Base-by-base conservation (phyloP, 2,113 vertebrate genomes). In the Numida meleagris region DNA sequence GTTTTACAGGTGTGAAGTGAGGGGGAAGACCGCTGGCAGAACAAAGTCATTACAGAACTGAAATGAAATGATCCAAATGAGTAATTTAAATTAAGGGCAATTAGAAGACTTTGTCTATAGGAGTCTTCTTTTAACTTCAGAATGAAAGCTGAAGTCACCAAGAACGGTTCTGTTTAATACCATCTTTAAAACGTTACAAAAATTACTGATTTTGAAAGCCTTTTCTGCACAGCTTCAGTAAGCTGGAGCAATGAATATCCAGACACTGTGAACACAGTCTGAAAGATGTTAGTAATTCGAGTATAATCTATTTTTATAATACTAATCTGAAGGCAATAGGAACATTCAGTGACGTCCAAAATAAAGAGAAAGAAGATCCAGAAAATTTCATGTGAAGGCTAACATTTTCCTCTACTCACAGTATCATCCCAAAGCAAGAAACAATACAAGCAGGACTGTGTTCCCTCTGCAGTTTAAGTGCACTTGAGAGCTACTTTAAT, bases 301-400 rank as follows among this genome's bases (percentile, higher is more conserved):
- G 79, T 62, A 91, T 82, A 84, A 95, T 85, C 91, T 96, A 89
- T 94, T 93, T 95, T 91, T 95, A 53, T 83, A 91, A 77, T 61
- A 73, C 42, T 86, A 77, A 80, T 90, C 65, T 81, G 85, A 93
- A 94, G 42, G 89, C 85, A 20, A 61, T 21, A 79, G 80, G 85
- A 96, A 95, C 85, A 93, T 72, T 72, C 51, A 90, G 53, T 57
- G 57, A 62, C 1, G 4, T 93, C 95, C 94, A 95, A 95, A 96
- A 90, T 45, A 96, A 94, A 96, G 91, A 96, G 51, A 78, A 94
- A 85, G 82, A 88, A 66, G 73, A 93, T 94, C 85, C 94, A 97
- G 82, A 70, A 91, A 88, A 91, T 95, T 81, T 91, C 86, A 95
- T 88, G 70, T 12, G 48, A 94, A 94, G 73, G 51, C 58, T 78